These are phyloP conservation scores for Microcaecilia unicolor DNA, from an alignment of 2,797 vertebrate genomes.

Conservation along the genomic window DNA sequence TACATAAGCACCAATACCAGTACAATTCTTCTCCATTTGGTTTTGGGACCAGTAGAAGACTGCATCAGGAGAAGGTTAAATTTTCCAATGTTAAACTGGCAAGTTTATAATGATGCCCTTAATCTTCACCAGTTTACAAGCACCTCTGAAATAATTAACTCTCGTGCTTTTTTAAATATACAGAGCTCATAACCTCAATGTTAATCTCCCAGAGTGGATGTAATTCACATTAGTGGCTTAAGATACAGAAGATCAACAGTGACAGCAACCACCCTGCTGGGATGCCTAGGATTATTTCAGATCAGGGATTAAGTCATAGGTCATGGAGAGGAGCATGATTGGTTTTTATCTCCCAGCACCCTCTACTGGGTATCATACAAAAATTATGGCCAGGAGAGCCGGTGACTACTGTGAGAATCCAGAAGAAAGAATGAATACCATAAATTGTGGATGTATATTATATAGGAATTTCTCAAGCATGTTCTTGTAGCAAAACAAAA, in stretches of 20 bases:
- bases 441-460: constrained; percentile 2
- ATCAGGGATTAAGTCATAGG: too few species aligned
- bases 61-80: too few species aligned
- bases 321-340: not conserved
- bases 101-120: not conserved
- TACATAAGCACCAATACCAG: too few species aligned
- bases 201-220: not conserved
- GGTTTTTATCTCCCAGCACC: constrained; percentile 1
- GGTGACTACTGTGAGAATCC: too few species aligned
- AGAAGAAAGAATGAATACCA: constrained; percentile 4
- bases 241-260: not conserved
- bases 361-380: not conserved
- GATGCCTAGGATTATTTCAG: too few species aligned
- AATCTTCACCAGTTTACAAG: not conserved
- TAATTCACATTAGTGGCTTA: not conserved
- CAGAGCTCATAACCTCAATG: too few species aligned
- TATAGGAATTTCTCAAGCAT: constrained; percentile 3
- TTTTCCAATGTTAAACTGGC: not conserved
- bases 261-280: too few species aligned
- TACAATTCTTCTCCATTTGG: too few species aligned
- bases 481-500: constrained; percentile 2
- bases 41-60: too few species aligned
- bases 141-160: too few species aligned
- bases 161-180: too few species aligned
- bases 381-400: not conserved